Conservation (phyloP, 2,797 vertebrate genomes). For the Hafferia zeledoni region DNA sequence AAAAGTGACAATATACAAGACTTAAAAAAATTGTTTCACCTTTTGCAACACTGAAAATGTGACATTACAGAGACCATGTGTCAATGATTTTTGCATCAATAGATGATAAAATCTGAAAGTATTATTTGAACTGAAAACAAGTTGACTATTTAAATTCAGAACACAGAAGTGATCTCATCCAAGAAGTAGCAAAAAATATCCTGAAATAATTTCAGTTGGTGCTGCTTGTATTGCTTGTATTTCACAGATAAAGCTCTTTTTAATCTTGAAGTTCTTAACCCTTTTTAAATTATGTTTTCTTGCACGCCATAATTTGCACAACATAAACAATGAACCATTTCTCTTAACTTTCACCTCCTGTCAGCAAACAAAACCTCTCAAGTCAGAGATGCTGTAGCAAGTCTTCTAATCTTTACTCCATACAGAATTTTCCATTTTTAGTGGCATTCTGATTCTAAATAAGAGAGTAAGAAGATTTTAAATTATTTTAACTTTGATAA, state of each 20-base stretch:
- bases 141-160: not conserved
- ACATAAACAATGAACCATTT: not conserved
- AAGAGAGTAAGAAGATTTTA: not conserved
- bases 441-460: not conserved
- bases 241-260: not conserved
- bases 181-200: not conserved
- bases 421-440: not conserved
- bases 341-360: not conserved
- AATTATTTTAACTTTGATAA: not conserved
- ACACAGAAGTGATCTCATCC: not conserved
- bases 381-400: not conserved
- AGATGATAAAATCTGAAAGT: not conserved
- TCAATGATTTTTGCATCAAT: not conserved
- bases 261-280: not conserved
- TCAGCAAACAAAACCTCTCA: not conserved
- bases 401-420: not conserved
- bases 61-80: fast-evolving
- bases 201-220: not conserved
- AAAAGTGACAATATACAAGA: not conserved
- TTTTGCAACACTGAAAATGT: not conserved
- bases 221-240: not conserved
- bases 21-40: not conserved
- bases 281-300: not conserved
- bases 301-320: not conserved
- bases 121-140: not conserved